Evolutionary conservation across 2,888 invertebrate species (phyloP).

Genomic region (Drosophila bunnanda): DNA sequence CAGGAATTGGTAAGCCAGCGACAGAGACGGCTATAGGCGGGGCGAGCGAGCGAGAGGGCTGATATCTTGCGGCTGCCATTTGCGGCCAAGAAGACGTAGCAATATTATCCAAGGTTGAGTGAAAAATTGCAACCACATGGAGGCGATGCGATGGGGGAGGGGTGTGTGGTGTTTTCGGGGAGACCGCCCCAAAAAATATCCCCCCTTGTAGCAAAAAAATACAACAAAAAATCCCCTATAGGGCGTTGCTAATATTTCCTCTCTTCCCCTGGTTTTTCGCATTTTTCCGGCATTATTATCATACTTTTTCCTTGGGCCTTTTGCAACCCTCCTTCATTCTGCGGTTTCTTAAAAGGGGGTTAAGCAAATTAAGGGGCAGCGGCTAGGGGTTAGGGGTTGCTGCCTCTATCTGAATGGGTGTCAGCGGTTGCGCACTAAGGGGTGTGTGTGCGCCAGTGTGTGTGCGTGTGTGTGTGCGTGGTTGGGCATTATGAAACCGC

Average conservation of each 20-base stretch:
- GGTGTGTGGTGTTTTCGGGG: too few relatives aligned
- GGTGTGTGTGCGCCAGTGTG: conserved; percentile 53
- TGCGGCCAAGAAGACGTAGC: conserved; percentile 80
- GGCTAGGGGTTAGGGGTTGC: conserved; percentile 26
- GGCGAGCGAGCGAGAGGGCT: conserved; percentile 19
- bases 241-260: conserved; percentile 68
- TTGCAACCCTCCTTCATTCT: conserved; percentile 72
- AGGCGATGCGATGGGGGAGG: background rate
- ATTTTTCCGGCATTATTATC: conserved; percentile 18
- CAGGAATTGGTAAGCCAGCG: conserved; percentile 61
- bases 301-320: conserved; percentile 47
- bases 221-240: conserved; percentile 23
- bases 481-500: conserved; percentile 81
- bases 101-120: conserved; percentile 64
- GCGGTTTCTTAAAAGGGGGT: conserved; percentile 60
- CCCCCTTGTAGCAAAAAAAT: background rate
- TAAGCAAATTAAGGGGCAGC: conserved; percentile 19
- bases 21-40: conserved; percentile 40
- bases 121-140: conserved; percentile 68
- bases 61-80: conserved; percentile 82
- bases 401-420: conserved; percentile 26
- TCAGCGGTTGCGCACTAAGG: conserved; percentile 65
- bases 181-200: background rate
- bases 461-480: conserved; percentile 46
- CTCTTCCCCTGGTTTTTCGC: conserved; percentile 4